A percentile compares a stretch with the other conserved stretches of the same genome.
Evolutionary conservation across 53 echinoderm and acorn worm genomes (phyloP).

Genomic region (Actinopyga echinites): DNA sequence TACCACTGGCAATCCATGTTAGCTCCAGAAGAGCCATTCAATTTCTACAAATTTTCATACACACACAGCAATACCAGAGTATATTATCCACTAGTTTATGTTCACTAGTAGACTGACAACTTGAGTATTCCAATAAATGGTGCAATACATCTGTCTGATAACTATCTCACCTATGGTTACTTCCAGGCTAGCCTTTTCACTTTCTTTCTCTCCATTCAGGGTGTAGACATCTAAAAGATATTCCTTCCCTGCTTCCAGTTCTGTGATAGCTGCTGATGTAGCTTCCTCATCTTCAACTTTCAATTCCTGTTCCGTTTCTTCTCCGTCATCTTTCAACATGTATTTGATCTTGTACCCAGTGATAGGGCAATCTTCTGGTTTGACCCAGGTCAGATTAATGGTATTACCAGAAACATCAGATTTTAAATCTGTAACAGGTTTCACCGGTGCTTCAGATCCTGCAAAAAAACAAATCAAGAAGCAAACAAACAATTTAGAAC

Average conservation of each 20-base stretch:
- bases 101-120: too few relatives aligned
- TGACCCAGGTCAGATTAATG: constrained; percentile 73
- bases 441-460: background rate
- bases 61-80: too few relatives aligned
- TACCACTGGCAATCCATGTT: too few relatives aligned
- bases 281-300: constrained; percentile 55
- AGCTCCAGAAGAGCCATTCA: too few relatives aligned
- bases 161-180: constrained; percentile 64
- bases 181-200: constrained; percentile 60
- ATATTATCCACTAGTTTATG: too few relatives aligned
- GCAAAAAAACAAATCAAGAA: too few relatives aligned
- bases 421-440: constrained; percentile 61
- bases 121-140: too few relatives aligned
- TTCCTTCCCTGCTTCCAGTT: constrained; percentile 54
- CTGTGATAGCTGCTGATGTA: constrained; percentile 47
- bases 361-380: constrained; percentile 50
- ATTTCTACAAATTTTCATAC: too few relatives aligned
- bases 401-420: constrained; percentile 57
- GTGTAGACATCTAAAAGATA: constrained; percentile 74
- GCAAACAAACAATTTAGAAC: too few relatives aligned
- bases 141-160: too few relatives aligned
- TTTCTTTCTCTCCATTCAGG: constrained; percentile 62
- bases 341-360: constrained; percentile 67
- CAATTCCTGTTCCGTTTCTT: constrained; percentile 30
- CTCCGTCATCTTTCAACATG: constrained; percentile 2